Conservation (phyloP, 2,113 vertebrate genomes). For the Egretta garzetta region DNA sequence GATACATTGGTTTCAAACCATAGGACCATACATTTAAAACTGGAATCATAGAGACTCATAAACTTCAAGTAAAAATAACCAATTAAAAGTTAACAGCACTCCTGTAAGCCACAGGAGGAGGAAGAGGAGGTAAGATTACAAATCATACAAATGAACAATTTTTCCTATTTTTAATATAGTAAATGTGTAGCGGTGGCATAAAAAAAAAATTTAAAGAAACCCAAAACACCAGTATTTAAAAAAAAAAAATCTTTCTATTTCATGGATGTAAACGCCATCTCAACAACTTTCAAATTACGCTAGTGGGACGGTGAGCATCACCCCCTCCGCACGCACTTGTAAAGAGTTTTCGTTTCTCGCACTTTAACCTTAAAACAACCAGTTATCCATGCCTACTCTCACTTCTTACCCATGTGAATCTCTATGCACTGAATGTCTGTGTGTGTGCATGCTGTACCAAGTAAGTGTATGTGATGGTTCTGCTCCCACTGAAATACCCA, state of each 20-base stretch:
- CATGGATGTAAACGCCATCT: background rate
- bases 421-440: too few species aligned
- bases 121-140: background rate
- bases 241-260: rapidly evolving
- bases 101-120: background rate
- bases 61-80: background rate
- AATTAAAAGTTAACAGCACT: background rate
- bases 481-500: background rate
- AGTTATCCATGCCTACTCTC: background rate
- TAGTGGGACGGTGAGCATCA: background rate
- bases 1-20: background rate
- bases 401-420: background rate
- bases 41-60: background rate
- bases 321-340: rapidly evolving
- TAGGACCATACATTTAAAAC: background rate
- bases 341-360: background rate
- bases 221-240: background rate
- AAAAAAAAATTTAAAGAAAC: background rate
- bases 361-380: background rate
- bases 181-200: background rate
- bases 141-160: background rate
- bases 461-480: background rate
- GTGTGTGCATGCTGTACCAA: background rate
- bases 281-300: background rate
- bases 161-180: background rate